Evolutionary conservation across 2,797 vertebrate species (phyloP), one percentile per base, ranked within the genome.

Genomic region (Amazona finschi): DNA sequence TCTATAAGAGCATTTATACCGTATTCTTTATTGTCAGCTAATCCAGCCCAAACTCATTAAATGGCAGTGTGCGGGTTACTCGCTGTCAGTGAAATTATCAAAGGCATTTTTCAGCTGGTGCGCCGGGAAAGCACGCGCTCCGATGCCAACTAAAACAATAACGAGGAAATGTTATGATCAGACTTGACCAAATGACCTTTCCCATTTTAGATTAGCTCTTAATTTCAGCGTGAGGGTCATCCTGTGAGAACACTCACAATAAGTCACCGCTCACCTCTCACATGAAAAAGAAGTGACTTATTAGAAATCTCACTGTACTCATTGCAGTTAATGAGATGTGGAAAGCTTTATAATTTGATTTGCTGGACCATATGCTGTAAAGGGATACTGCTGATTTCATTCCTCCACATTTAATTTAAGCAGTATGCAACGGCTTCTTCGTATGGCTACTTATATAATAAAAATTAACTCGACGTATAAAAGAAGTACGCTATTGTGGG

Each of bases 311-410:
- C 97, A 97, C 97, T 97, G 98, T 98, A 98, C 97, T 98, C 97
- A 98, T 98, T 98, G 97, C 96, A 97, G 97, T 98, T 98, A 98
- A 98, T 98, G 97, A 98, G 98, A 98, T 98, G 98, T 98, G 98
- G 98, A 98, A 98, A 98, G 98, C 97, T 98, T 98, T 98, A 98
- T 97, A 98, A 98, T 98, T 98, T 98, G 98, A 98, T 98, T 98
- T 98, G 98, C 97, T 98, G 97, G 97, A 98, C 98, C 98, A 98
- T 98, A 97, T 97, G 98, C 97, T 98, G 97, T 98, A 98, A 98
- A 98, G 96, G 97, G 98, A 97, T 97, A 97, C 98, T 97, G 97
- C 97, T 97, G 98, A 98, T 97, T 97, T 98, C 98, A 98, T 98
- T 98, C 98, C 98, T 98, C 96, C 97, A 94, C 98, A 96, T 98